Evolutionary conservation across 2,888 invertebrate species (phyloP).

Genomic region (Caradrina kadenii): DNA sequence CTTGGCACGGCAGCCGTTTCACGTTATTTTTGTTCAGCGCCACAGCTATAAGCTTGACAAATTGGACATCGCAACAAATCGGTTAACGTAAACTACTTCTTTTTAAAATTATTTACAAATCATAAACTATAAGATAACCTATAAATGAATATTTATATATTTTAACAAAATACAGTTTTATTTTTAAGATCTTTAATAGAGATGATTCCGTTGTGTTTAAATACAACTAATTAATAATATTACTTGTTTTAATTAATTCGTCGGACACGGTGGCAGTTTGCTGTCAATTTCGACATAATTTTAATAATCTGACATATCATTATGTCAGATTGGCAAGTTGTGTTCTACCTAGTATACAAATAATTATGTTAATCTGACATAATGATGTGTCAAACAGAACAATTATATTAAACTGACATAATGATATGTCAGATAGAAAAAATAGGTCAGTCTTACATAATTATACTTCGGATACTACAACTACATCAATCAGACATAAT

Average conservation of each 20-base stretch:
- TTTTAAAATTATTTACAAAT: conserved; percentile 7
- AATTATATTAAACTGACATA: background rate
- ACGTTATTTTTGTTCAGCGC: no score
- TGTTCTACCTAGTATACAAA: no score
- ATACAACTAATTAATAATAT: background rate
- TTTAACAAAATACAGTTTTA: background rate
- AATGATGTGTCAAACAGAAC: background rate
- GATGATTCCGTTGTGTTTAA: background rate
- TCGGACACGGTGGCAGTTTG: background rate
- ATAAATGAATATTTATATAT: background rate
- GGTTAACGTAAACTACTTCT: no score
- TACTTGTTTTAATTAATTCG: background rate
- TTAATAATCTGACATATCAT: background rate
- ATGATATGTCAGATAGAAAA: background rate
- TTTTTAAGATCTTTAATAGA: conserved; percentile 12
- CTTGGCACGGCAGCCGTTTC: no score
- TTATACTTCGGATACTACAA: no score
- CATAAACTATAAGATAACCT: background rate
- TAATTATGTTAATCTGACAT: background rate
- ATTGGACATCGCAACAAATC: no score
- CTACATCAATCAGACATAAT: no score
- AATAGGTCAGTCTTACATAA: no score
- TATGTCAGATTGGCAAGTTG: background rate
- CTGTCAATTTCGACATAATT: background rate
- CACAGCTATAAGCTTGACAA: no score